Base-by-base conservation (phyloP, 2,113 vertebrate species). In the Mandrillus leucophaeus region DNA sequence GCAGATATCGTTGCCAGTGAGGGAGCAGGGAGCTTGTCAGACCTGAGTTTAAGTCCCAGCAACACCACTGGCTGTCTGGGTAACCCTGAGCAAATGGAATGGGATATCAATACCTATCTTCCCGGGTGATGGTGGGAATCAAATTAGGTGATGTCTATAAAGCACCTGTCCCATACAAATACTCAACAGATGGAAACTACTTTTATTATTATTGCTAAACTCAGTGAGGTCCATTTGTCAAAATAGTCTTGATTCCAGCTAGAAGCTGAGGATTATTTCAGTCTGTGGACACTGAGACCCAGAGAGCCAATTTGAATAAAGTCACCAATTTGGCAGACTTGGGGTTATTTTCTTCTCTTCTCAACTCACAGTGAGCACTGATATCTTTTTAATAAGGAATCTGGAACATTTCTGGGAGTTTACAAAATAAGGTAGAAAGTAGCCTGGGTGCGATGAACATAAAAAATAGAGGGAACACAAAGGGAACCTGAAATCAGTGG, bases 391-490 rank as follows among this genome's bases (percentile, higher is more conserved):
- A 90, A 66, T 45, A 96, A 93, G n/a, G 50, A 90, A 83, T 73
- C 48, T 96, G 52, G 38, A 68, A 2, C n/a, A 78, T 92, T 93
- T 73, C 76, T 96, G 27, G 22, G 40, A 95, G 68, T 95, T 91
- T 83, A 87, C 89, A 87, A 94, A 92, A 91, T 90, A 94, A 98
- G 8, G 79, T 82, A 38, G 73, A 93, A 91, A 95, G 75, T 72
- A 96, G 70, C 40, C 61, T 80, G 83, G 3, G 57, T 95, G n/a
- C 96, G 48, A 66, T 50, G 66, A 96, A 88, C 78, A 81, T 72
- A 93, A 94, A 38, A 98, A 94, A 82, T 32, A 88, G 94, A 86
- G 52, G 61, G 82, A 98, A 98, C 97, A 96, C 93, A 98, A 98
- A 98, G 88, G 38, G 95, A 98, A 97, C 97, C 88, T 88, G 88